A percentile compares a stretch with the other conserved stretches of the same genome.
Conservation (phyloP, 2,113 vertebrate species). For the Carassius carassius region DNA sequence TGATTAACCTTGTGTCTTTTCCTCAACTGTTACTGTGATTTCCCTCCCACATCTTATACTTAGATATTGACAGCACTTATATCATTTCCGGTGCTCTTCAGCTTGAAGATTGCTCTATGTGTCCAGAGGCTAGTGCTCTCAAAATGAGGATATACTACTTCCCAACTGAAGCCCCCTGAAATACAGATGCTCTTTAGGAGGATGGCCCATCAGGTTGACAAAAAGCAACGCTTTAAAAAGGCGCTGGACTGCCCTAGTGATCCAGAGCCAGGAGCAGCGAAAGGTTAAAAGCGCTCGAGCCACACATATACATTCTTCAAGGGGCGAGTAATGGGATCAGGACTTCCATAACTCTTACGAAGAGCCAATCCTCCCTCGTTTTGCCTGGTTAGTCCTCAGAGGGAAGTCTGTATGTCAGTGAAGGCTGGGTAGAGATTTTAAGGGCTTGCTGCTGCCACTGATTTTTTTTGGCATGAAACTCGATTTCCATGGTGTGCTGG, state of each 20-base stretch:
- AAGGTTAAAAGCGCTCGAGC: slow-evolving; percentile 78
- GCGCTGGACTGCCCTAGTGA: slow-evolving; percentile 55
- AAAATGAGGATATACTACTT: slow-evolving; percentile 9
- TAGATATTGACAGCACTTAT: slow-evolving; percentile 1
- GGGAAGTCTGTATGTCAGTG: slow-evolving; percentile 72
- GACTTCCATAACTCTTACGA: slow-evolving; percentile 75
- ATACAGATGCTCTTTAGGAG: slow-evolving; percentile 29
- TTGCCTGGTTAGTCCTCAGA: slow-evolving; percentile 75
- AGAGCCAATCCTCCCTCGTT: slow-evolving; percentile 75
- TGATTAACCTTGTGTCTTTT: background rate
- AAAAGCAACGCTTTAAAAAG: slow-evolving; percentile 45
- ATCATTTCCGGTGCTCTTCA: background rate
- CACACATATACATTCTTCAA: slow-evolving; percentile 76
- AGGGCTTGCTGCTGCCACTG: slow-evolving; percentile 57
- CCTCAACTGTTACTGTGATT: background rate
- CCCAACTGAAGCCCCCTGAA: background rate
- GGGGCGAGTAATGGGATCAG: slow-evolving; percentile 78
- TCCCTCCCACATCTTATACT: background rate
- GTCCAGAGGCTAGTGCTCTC: slow-evolving; percentile 21
- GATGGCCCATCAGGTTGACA: slow-evolving; percentile 38
- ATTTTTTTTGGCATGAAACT: slow-evolving; percentile 75
- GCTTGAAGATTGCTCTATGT: background rate
- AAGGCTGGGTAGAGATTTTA: slow-evolving; percentile 71
- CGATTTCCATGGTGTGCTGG: slow-evolving; percentile 77
- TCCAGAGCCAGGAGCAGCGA: slow-evolving; percentile 70